Evolutionary conservation across 2,113 vertebrate genomes (phyloP).

Genomic region (Geococcyx californianus): DNA sequence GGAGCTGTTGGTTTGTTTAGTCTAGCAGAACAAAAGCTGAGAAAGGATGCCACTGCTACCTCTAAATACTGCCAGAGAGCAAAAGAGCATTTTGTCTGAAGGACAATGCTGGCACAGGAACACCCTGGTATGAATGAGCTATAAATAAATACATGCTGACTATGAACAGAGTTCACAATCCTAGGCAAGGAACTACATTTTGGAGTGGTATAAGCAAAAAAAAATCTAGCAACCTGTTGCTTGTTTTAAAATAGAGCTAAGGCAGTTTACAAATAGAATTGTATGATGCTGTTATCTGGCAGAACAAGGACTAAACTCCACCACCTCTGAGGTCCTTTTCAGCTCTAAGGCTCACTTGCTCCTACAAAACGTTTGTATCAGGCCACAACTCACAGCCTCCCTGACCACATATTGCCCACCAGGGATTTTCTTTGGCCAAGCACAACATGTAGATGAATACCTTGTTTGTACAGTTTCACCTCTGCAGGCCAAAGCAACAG

Average conservation of each 20-base stretch:
- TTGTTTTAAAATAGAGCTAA: neutral
- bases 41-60: neutral
- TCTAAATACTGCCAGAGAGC: neutral
- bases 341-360: neutral
- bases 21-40: constrained; percentile 5
- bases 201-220: neutral
- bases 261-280: neutral
- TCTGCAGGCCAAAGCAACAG: neutral
- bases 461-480: neutral
- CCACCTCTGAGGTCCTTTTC: neutral
- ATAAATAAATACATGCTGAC: neutral
- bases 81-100: neutral
- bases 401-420: neutral
- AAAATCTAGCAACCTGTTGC: rapidly evolving
- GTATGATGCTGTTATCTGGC: neutral
- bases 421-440: neutral
- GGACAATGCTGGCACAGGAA: neutral
- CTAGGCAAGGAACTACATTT: neutral
- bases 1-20: constrained; percentile 32
- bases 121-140: neutral
- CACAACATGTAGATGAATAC: neutral
- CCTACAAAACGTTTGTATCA: neutral
- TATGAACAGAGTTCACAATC: neutral
- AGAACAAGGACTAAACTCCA: neutral
- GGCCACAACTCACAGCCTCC: neutral